Percentiles rank a stretch among this genome's conserved stretches.
Evolutionary conservation across 2,888 invertebrate genomes (phyloP).

Genomic region (Acrobasis consociella): DNA sequence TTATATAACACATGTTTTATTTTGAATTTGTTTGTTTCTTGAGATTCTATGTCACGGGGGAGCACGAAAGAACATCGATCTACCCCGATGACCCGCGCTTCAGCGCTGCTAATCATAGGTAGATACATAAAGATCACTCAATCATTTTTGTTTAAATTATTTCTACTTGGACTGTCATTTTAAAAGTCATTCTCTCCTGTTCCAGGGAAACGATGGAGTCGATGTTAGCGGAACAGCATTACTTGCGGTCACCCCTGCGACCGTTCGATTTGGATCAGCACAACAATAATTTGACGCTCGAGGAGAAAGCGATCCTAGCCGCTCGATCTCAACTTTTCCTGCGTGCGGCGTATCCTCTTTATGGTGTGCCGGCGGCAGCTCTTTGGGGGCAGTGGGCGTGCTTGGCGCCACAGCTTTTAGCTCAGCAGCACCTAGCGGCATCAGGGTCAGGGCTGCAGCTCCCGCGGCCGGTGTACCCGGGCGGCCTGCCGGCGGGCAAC

Average conservation of each 20-base stretch:
- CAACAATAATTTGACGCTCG: slow-evolving; percentile 87
- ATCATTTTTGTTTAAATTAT: slow-evolving; percentile 41
- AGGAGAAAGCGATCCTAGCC: slow-evolving; percentile 90
- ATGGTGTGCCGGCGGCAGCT: slow-evolving; percentile 80
- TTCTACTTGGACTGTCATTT: slow-evolving; percentile 24
- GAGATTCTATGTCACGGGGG: slow-evolving; percentile 82
- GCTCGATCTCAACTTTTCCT: slow-evolving; percentile 89
- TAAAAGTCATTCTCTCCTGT: slow-evolving; percentile 43
- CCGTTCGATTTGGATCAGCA: slow-evolving; percentile 88
- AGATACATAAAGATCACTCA: slow-evolving; percentile 58
- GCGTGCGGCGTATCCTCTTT: slow-evolving; percentile 85
- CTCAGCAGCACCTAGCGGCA: slow-evolving; percentile 85
- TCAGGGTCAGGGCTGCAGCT: slow-evolving; percentile 74
- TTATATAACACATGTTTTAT: slow-evolving; percentile 56
- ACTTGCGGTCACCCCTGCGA: slow-evolving; percentile 89
- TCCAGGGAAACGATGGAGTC: slow-evolving; percentile 95
- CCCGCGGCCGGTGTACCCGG: slow-evolving; percentile 78
- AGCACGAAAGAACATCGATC: slow-evolving; percentile 78
- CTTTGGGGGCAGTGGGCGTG: slow-evolving; percentile 89
- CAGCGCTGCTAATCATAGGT: slow-evolving; percentile 79
- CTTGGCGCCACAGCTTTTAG: slow-evolving; percentile 84
- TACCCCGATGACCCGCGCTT: slow-evolving; percentile 80
- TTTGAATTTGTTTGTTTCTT: slow-evolving; percentile 76
- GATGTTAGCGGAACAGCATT: slow-evolving; percentile 93
- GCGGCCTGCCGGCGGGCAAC: slow-evolving; percentile 48